Evolutionary conservation across 2,888 invertebrate species (phyloP), one percentile per base, ranked within the genome.

Genomic region (Athalia cordata): DNA sequence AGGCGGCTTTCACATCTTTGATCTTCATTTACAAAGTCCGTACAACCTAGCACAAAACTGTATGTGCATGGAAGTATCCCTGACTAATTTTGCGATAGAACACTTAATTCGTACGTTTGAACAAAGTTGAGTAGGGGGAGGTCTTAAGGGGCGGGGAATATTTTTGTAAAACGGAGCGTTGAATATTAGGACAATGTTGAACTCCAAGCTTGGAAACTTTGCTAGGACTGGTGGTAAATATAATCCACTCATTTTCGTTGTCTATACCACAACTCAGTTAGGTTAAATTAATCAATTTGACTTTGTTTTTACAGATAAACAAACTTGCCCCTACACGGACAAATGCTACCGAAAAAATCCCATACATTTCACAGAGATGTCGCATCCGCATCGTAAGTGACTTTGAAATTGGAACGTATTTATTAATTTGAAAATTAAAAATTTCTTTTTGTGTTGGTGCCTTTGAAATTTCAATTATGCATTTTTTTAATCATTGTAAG

Each of bases 291-390:
- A n/a, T 70, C 45, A 55, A 75, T 9, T 57, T 13, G 15, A 64
- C 43, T 29, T 29, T 65, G 9, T 67, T 62, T 75, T 82, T 82
- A 0, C 79, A 81, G 83, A 64, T 64, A 83, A 81, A 84, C 93
- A 92, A 81, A 90, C 91, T 79, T 98, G 97, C 88, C 94, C 93
- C 13, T 97, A 95, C 89, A 95, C 94, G 6, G 93, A 93, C 49
- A 93, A 93, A 82, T 98, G 98, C 86, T 97, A 95, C 86, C 92
- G 98, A 76, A 93, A 94, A 85, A 97, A 97, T 91, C 96, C 96
- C 0, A 93, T 94, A 78, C 98, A 98, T 90, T 95, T 97, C 80
- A 92, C 92, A 80, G 95, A 97, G 89, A 97, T 93, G 89, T 92
- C 93, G 55, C 98, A 98, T 92, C 93, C 94, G 7, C 95, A 96